A percentile compares a stretch with the other conserved stretches of the same genome.
Conservation (phyloP, 2,797 vertebrate species). For the Pogonophryne albipinna region DNA sequence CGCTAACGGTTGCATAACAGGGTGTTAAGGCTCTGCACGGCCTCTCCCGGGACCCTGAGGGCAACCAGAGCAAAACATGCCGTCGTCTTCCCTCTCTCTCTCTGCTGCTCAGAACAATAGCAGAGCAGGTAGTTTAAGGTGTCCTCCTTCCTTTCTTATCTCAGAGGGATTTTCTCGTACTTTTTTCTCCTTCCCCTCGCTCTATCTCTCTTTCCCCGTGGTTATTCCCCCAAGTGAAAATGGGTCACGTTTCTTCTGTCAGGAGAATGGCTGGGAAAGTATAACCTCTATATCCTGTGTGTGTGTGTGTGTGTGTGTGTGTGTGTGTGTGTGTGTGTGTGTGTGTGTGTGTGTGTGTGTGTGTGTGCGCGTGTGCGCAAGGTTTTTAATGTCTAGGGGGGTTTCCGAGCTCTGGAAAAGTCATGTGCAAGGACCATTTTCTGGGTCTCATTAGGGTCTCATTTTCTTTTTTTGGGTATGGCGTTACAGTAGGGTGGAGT, state of each 20-base stretch:
- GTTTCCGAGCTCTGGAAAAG: slow-evolving; percentile 52
- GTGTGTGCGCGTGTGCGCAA: too few species aligned
- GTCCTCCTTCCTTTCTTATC: slow-evolving; percentile 52
- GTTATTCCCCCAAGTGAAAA: slow-evolving; percentile 73
- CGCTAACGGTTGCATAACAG: slow-evolving; percentile 52
- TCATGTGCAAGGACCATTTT: slow-evolving; percentile 64
- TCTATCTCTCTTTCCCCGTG: slow-evolving; percentile 38
- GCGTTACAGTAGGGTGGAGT: background rate
- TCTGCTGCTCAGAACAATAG: slow-evolving; percentile 30
- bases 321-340: too few species aligned
- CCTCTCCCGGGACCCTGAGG: slow-evolving; percentile 21
- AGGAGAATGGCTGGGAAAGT: slow-evolving; percentile 60
- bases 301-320: background rate
- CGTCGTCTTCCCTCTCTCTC: slow-evolving; percentile 1
- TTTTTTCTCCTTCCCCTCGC: slow-evolving; percentile 4
- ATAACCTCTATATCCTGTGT: slow-evolving; percentile 52
- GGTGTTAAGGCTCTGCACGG: background rate
- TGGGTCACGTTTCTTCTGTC: slow-evolving; percentile 79
- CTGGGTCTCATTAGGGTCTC: slow-evolving; percentile 54
- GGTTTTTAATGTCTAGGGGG: slow-evolving; percentile 45
- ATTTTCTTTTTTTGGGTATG: slow-evolving; percentile 8
- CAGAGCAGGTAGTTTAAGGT: slow-evolving; percentile 42
- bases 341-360: background rate
- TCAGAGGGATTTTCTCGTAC: slow-evolving; percentile 67
- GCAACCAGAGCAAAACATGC: slow-evolving; percentile 19